Conservation (phyloP, 2,113 vertebrate species). For the Thamnophis sirtalis region DNA sequence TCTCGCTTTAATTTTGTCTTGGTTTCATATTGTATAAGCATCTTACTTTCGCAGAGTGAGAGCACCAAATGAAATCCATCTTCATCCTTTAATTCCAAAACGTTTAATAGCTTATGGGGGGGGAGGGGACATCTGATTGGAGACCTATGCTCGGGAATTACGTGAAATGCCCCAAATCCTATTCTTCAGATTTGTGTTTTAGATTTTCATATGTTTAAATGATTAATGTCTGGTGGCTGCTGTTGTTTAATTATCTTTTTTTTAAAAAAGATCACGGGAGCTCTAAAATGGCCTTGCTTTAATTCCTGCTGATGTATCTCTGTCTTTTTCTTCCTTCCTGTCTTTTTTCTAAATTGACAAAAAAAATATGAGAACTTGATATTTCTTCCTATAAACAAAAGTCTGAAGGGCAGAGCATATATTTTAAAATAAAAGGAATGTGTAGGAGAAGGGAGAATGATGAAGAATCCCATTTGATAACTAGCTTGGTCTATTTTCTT, state of each 20-base stretch:
- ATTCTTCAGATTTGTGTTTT: not conserved
- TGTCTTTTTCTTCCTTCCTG: not conserved
- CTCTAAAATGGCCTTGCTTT: not conserved
- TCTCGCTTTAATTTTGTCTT: constrained; percentile 52
- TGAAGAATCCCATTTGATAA: not conserved
- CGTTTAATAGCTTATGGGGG: constrained; percentile 19
- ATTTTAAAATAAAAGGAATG: not conserved
- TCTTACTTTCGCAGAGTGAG: constrained; percentile 49
- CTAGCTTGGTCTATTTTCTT: not conserved
- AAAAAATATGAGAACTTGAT: not conserved
- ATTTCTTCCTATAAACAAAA: not conserved
- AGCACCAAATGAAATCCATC: constrained; percentile 51
- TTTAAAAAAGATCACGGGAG: not conserved
- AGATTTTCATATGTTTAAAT: not conserved
- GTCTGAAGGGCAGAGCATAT: not conserved
- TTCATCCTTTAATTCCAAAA: constrained; percentile 51
- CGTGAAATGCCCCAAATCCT: not conserved
- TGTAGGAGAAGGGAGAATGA: not conserved
- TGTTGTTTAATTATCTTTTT: not conserved
- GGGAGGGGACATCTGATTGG: not conserved
- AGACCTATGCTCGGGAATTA: not conserved
- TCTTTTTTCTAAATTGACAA: not conserved
- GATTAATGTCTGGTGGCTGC: not conserved
- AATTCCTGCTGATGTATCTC: not conserved
- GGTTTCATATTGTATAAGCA: constrained; percentile 49